Evolutionary conservation across 1,140 invertebrate genomes (phyloP).

Genomic region (Gonatopus flavifemur): DNA sequence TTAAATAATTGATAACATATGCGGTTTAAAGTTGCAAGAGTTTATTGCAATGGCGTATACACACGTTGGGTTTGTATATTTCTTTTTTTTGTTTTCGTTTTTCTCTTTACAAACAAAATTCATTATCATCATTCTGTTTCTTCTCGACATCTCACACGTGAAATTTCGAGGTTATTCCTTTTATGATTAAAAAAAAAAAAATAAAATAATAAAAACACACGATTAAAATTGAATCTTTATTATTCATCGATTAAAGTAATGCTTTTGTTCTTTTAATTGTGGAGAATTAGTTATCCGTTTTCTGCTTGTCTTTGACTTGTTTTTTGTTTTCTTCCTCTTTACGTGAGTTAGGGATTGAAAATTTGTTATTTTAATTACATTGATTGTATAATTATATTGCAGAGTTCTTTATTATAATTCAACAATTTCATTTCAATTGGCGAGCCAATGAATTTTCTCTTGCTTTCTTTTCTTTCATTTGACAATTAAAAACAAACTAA

Average conservation of each 20-base stretch:
- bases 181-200: too few species aligned
- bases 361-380: conserved; percentile 10
- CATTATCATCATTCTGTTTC: too few species aligned
- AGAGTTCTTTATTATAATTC: conserved; percentile 38
- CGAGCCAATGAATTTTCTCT: neutral
- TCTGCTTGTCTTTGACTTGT: conserved; percentile 1
- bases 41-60: conserved; percentile 29
- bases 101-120: conserved; percentile 14
- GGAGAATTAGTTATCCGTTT: conserved; percentile 8
- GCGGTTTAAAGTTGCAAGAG: too few species aligned
- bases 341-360: conserved; percentile 1
- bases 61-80: too few species aligned
- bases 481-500: conserved; percentile 5
- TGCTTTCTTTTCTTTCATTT: neutral
- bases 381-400: conserved; percentile 20
- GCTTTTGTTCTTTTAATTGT: too few species aligned
- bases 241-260: too few species aligned
- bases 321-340: neutral
- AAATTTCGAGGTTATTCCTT: too few species aligned
- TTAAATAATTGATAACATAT: too few species aligned
- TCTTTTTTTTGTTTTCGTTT: conserved; percentile 4
- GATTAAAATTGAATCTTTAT: too few species aligned
- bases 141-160: too few species aligned
- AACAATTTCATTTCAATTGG: too few species aligned
- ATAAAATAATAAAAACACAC: too few species aligned